phyloP scores from a whole-genome alignment of 2,113 vertebrate species.

The Talpa occidentalis region DNA sequence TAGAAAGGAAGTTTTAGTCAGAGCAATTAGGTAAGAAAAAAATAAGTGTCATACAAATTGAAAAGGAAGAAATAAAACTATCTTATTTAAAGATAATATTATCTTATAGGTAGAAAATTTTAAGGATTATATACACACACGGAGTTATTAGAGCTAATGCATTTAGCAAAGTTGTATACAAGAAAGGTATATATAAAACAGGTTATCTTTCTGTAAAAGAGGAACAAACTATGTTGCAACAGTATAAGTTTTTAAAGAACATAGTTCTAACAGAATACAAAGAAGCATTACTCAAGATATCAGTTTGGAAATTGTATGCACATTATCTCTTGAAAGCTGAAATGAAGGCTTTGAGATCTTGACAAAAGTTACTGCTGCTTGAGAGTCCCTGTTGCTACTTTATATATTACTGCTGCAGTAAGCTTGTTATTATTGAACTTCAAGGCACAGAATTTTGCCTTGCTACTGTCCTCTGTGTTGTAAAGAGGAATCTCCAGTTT shows the following conservation, averaged over 20 bases:
- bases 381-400: neutral
- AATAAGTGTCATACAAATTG: neutral
- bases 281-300: neutral
- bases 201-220: neutral
- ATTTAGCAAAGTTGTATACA: neutral
- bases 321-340: neutral
- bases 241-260: too few relatives aligned
- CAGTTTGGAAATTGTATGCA: neutral
- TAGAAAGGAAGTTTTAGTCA: neutral
- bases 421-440: neutral
- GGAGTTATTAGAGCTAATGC: neutral
- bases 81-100: neutral
- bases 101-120: neutral
- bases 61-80: constrained; percentile 13
- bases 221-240: neutral
- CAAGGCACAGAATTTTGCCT: neutral
- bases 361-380: neutral
- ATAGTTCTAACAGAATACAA: neutral
- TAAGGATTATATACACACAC: neutral
- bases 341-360: neutral
- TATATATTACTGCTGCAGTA: neutral
- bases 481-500: neutral
- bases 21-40: neutral
- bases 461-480: neutral
- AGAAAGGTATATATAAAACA: neutral